Percentiles rank a stretch among this genome's conserved stretches.
phyloP scores from a whole-genome alignment of 2,888 invertebrate genomes.

The Synanthedon tipuliformis region DNA sequence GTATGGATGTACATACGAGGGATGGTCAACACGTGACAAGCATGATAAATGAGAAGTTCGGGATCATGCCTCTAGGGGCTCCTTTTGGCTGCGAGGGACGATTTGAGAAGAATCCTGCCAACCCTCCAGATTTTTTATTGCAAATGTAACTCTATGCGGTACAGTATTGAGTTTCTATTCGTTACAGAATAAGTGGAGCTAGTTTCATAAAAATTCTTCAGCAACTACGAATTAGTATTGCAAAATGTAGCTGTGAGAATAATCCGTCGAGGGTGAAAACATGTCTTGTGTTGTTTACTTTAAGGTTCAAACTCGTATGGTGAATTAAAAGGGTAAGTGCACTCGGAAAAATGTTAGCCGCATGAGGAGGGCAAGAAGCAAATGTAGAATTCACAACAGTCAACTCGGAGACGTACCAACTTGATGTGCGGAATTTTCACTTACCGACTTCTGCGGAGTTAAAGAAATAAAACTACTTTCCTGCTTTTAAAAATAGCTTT shows the following conservation, averaged over 20 bases:
- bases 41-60: constrained; percentile 64
- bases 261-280: constrained; percentile 1
- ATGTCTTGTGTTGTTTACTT: neutral
- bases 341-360: constrained; percentile 19
- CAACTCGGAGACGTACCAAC: constrained; percentile 42
- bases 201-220: constrained; percentile 45
- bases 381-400: constrained; percentile 49
- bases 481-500: no score
- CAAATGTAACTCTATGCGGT: constrained; percentile 22
- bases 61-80: constrained; percentile 63
- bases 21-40: constrained; percentile 68
- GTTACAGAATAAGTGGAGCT: constrained; percentile 13
- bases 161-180: constrained; percentile 18
- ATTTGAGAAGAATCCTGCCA: constrained; percentile 38
- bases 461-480: neutral
- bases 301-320: no score
- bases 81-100: constrained; percentile 44
- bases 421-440: constrained; percentile 49
- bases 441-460: constrained; percentile 2
- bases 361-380: constrained; percentile 34
- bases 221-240: constrained; percentile 50
- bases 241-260: constrained; percentile 45
- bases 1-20: constrained; percentile 52
- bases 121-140: constrained; percentile 15
- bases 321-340: constrained; percentile 7